Base-by-base conservation (phyloP, 2,888 invertebrate genomes). In the Leptinotarsa haldemani region DNA sequence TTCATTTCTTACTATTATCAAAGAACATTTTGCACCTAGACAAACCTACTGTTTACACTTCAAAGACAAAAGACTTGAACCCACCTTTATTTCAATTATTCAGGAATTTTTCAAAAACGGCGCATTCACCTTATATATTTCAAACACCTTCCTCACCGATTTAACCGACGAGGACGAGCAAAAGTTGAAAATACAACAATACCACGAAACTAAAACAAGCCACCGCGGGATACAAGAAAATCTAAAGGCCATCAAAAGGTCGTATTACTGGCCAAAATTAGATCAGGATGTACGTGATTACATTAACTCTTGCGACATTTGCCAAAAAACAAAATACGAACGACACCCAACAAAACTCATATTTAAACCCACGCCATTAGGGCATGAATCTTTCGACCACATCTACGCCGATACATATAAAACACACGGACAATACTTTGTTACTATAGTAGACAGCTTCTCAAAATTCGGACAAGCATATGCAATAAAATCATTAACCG, bases 121-220 rank as follows among this genome's bases (percentile, higher is more conserved):
- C 15, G 61, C 48, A 61, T 48, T 69, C 25, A 63, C 47, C n/a
- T 18, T 69, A 22, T n/a, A 1, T n/a, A 69, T 48, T 1, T 61
- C 61, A 7, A 46, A 58, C 18, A 30, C 47, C n/a, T 15, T 48
- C 3, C 48, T 63, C 12, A 61, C n/a, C 1, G 75, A 72, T 63
- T 67, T 75, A 25, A 69, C 69, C 52, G 64, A 77, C 65, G 64
- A 73, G 48, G 73, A 74, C 22, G 73, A 78, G 63, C 53, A 69
- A 65, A 64, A 70, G 56, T 13, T 40, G 50, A 77, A 63, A 72
- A 53, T 79, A 18, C 22, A 67, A 70, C 50, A 74, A n/a, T 76
- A 78, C 50, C 77, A 76, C 64, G 74, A 75, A 70, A 64, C 66
- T 1, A 80, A 82, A 70, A 80, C 78, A 16, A 72, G 77, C n/a